phyloP scores from a whole-genome alignment of 2,888 invertebrate genomes.

The Prenolepis imparis region DNA sequence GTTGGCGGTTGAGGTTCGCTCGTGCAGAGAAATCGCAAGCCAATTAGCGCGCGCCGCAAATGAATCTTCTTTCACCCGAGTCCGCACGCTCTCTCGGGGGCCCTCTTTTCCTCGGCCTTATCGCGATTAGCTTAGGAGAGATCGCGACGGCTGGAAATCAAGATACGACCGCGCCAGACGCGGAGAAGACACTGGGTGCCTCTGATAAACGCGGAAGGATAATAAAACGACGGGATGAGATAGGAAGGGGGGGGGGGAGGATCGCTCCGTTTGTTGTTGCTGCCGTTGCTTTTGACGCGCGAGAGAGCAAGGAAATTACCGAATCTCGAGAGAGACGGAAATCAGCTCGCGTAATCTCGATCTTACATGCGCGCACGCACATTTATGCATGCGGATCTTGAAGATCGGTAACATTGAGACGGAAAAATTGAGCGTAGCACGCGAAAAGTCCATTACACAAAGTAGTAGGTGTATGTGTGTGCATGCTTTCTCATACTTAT shows the following conservation, averaged over 20 bases:
- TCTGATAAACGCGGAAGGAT: constrained; percentile 20
- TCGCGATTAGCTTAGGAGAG: constrained; percentile 50
- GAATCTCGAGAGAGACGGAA: constrained; percentile 11
- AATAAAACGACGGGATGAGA: not conserved
- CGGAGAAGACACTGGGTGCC: not conserved
- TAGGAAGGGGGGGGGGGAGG: constrained; percentile 21
- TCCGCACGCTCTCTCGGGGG: constrained; percentile 67
- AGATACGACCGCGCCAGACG: constrained; percentile 34
- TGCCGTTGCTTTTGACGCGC: constrained; percentile 11
- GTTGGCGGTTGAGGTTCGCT: constrained; percentile 35
- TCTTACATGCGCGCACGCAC: not conserved
- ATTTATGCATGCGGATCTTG: not conserved
- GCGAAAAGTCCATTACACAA: constrained; percentile 12
- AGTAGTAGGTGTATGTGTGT: not conserved
- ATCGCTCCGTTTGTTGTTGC: constrained; percentile 3
- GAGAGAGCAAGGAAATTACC: constrained; percentile 14
- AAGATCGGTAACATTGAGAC: not conserved
- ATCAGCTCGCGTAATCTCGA: not conserved
- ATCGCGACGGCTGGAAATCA: constrained; percentile 52
- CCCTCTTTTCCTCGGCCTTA: constrained; percentile 46
- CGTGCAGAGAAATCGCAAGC: constrained; percentile 57
- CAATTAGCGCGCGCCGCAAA: constrained; percentile 60
- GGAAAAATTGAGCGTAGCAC: not conserved
- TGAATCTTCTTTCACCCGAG: constrained; percentile 55
- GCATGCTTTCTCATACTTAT: not conserved